Percentiles rank a stretch among this genome's conserved stretches.
Conservation (phyloP, 2,797 vertebrate genomes). For the Oreortyx pictus region DNA sequence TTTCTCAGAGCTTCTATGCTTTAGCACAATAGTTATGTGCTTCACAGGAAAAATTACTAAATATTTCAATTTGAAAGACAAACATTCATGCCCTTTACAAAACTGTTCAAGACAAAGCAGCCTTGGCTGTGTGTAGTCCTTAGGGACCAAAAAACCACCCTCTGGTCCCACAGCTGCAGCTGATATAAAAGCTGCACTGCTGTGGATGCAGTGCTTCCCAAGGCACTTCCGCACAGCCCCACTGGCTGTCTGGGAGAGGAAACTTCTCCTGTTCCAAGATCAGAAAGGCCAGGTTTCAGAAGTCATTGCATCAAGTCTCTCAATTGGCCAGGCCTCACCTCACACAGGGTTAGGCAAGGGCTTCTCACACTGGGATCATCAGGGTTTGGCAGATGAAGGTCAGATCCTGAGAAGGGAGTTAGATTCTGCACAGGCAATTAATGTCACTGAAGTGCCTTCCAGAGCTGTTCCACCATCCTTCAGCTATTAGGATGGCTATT, state of each 20-base stretch:
- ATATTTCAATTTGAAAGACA: not conserved
- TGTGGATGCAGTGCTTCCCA: accelerated
- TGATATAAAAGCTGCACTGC: not conserved
- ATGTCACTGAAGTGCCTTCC: constrained; percentile 36
- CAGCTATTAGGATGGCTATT: constrained; percentile 57
- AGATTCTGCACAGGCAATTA: constrained; percentile 7
- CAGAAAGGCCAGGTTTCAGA: not conserved
- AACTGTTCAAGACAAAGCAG: not conserved
- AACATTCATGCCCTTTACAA: not conserved
- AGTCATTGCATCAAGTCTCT: accelerated
- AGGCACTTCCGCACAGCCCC: accelerated
- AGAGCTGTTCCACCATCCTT: constrained; percentile 11
- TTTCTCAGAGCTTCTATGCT: accelerated
- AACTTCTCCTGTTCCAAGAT: not conserved
- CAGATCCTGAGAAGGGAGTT: not conserved
- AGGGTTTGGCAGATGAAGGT: not conserved
- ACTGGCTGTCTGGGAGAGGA: not conserved
- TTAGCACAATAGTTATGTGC: not conserved
- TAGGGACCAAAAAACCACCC: not conserved
- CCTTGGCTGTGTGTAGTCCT: not conserved
- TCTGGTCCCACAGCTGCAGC: accelerated
- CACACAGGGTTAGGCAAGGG: not conserved
- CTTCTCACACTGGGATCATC: not conserved
- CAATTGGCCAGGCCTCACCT: not conserved
- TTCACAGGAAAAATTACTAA: not conserved